These are phyloP conservation scores for Eucera pruinosa DNA, from an alignment of 2,888 invertebrate genomes.

Conservation along the genomic window DNA sequence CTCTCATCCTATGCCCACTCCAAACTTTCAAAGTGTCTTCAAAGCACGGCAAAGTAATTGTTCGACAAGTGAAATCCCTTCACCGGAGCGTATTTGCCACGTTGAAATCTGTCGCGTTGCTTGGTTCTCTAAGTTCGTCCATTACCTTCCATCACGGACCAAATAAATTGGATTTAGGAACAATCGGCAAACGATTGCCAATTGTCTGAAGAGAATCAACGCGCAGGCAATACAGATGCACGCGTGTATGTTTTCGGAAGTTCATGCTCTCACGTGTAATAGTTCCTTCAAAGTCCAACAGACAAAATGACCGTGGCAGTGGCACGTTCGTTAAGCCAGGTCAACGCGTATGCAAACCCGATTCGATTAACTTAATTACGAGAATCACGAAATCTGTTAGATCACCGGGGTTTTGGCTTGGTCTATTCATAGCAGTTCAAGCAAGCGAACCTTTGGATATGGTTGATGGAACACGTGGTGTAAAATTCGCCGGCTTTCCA, in stretches of 20 bases:
- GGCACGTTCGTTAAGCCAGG: not conserved
- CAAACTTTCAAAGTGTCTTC: too few relatives aligned
- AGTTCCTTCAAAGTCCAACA: not conserved
- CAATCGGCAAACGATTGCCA: not conserved
- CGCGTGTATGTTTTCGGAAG: not conserved
- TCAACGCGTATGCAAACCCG: slow-evolving; percentile 18
- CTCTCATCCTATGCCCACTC: too few relatives aligned
- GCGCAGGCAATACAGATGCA: not conserved
- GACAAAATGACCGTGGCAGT: not conserved
- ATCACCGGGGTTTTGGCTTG: slow-evolving; percentile 11
- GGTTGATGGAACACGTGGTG: slow-evolving; percentile 60
- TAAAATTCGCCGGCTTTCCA: slow-evolving; percentile 57
- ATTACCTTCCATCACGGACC: not conserved
- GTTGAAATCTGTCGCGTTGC: not conserved
- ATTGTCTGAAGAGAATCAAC: slow-evolving; percentile 9
- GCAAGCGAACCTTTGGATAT: slow-evolving; percentile 41
- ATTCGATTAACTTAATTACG: slow-evolving; percentile 57
- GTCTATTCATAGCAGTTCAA: slow-evolving; percentile 39
- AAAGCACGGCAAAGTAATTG: not conserved
- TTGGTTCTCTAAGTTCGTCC: not conserved
- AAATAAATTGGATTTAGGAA: not conserved
- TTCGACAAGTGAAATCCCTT: not conserved
- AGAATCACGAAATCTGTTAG: slow-evolving; percentile 61
- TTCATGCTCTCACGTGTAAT: too few relatives aligned
- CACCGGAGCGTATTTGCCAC: not conserved